A percentile compares a stretch with the other conserved stretches of the same genome.
These are phyloP conservation scores for Nomada ruficornis DNA, from an alignment of 2,888 invertebrate genomes.

Conservation along the genomic window DNA sequence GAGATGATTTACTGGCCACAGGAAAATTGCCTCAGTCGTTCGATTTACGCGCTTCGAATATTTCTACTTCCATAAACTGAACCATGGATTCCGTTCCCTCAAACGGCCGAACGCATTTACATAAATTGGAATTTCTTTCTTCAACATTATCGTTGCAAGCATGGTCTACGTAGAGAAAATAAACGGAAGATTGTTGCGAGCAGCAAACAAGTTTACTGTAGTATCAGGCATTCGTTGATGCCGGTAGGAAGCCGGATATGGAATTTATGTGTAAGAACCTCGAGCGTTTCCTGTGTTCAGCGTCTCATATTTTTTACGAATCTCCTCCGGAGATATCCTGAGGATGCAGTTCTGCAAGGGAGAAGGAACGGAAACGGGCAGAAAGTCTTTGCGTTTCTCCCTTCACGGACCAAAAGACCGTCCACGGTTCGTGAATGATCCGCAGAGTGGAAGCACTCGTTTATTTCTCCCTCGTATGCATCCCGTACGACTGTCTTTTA, in stretches of 20 bases:
- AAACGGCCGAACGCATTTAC: no score
- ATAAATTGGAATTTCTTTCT: neutral
- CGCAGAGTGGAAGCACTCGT: neutral
- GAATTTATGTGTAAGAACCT: slow-evolving; percentile 5
- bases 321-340: neutral
- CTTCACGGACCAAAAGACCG: slow-evolving; percentile 11
- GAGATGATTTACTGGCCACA: slow-evolving; percentile 21
- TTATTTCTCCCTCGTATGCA: slow-evolving; percentile 8
- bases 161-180: neutral
- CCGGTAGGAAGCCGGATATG: neutral
- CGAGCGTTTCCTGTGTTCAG: neutral
- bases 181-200: slow-evolving; percentile 19
- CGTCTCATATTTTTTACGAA: neutral
- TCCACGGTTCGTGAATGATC: neutral
- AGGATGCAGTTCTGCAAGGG: neutral
- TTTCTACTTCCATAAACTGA: neutral
- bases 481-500: neutral
- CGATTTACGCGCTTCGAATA: neutral
- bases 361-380: neutral
- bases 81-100: no score
- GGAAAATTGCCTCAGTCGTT: neutral
- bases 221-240: slow-evolving; percentile 4
- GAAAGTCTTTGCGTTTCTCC: neutral
- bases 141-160: neutral
- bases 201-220: slow-evolving; percentile 24